phyloP scores from a whole-genome alignment of 2,797 vertebrate genomes.

The Micromesistius poutassou region DNA sequence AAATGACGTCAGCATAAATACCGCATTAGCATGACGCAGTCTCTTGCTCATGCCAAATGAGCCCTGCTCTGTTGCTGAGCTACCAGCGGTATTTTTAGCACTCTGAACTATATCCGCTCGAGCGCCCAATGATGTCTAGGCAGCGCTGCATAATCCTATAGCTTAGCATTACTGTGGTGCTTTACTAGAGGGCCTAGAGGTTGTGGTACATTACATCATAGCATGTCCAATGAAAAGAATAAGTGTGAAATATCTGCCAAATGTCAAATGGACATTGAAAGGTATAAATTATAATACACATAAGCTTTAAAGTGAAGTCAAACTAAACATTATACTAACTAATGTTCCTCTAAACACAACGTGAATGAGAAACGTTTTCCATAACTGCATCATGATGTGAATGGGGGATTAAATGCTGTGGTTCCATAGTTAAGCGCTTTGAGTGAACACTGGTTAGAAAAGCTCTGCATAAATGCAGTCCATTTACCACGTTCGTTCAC shows the following conservation, averaged over 20 bases:
- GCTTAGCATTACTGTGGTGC: conserved; percentile 29
- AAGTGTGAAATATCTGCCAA: background rate
- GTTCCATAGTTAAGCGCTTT: no score
- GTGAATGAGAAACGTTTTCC: background rate
- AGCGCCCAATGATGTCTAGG: conserved; percentile 43
- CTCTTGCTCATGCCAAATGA: conserved; percentile 4
- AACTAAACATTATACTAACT: background rate
- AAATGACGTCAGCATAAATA: background rate
- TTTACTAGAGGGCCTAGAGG: conserved; percentile 28
- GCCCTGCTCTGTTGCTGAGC: conserved; percentile 52
- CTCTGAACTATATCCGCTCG: conserved; percentile 40
- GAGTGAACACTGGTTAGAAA: background rate
- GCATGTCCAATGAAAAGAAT: background rate
- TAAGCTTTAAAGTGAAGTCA: background rate
- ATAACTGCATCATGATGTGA: background rate
- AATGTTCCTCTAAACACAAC: background rate
- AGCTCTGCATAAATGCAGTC: no score
- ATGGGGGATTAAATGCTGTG: background rate
- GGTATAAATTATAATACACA: background rate
- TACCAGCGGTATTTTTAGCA: conserved; percentile 62
- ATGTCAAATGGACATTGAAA: background rate
- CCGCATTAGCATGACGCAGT: conserved; percentile 15
- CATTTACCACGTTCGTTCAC: conserved; percentile 2
- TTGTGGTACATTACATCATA: conserved; percentile 55
- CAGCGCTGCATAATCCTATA: conserved; percentile 25